These are phyloP conservation scores for Eurytoma californica DNA, from an alignment of 2,888 invertebrate species.

Conservation along the genomic window DNA sequence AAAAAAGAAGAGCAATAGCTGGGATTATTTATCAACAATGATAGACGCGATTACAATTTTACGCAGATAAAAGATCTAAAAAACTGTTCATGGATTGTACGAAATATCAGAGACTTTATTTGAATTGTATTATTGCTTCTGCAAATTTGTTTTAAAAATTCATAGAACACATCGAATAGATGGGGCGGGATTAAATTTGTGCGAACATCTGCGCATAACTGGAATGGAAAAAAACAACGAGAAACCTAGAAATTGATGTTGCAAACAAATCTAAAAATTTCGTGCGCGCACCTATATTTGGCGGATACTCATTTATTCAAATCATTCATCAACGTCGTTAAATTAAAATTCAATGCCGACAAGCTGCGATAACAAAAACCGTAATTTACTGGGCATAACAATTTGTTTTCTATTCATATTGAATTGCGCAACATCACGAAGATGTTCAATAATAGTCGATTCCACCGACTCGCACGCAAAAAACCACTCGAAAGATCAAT, in stretches of 20 bases:
- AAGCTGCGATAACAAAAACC: no score
- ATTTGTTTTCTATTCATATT: no score
- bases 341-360: no score
- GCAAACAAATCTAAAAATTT: slow-evolving; percentile 1
- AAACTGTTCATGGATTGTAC: background rate
- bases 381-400: no score
- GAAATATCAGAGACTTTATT: background rate
- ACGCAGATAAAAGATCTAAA: no score
- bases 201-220: slow-evolving; percentile 2
- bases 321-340: background rate
- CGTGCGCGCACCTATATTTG: slow-evolving; percentile 4
- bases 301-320: slow-evolving; percentile 7
- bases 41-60: no score
- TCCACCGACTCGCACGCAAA: no score
- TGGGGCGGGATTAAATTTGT: slow-evolving; percentile 10
- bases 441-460: no score
- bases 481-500: no score
- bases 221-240: slow-evolving; percentile 21
- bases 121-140: background rate
- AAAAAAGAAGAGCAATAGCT: background rate
- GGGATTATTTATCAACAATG: no score
- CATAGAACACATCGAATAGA: background rate
- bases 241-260: slow-evolving; percentile 7
- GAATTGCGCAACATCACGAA: no score
- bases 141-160: no score